Conservation (phyloP, 2,797 vertebrate species). For the Tinamus major region DNA sequence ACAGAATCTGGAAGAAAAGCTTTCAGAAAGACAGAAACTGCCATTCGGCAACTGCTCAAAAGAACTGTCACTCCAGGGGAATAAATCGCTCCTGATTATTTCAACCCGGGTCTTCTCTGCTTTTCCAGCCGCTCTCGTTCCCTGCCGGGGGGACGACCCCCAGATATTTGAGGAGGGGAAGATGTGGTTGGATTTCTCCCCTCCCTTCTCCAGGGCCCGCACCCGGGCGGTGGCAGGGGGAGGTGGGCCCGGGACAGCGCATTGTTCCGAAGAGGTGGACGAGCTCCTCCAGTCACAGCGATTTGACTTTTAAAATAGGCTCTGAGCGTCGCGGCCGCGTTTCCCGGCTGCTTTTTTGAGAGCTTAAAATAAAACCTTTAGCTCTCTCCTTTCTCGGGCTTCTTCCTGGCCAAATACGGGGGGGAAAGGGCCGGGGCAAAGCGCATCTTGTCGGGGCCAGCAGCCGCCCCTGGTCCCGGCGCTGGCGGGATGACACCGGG, state of each 20-base stretch:
- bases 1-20: constrained; percentile 86
- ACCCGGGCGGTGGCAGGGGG: neutral
- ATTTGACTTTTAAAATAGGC: constrained; percentile 64
- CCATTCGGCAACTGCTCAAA: constrained; percentile 85
- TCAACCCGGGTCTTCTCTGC: constrained; percentile 78
- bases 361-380: neutral
- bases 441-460: neutral
- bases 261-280: constrained; percentile 39
- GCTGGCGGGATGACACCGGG: neutral
- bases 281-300: neutral
- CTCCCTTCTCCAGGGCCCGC: neutral
- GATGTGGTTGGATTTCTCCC: neutral
- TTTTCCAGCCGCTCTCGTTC: constrained; percentile 75
- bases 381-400: neutral
- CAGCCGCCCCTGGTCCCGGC: neutral
- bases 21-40: constrained; percentile 86
- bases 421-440: neutral
- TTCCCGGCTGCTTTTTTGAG: neutral
- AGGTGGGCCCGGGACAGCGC: neutral
- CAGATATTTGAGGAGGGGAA: neutral
- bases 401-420: neutral
- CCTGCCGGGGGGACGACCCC: constrained; percentile 53
- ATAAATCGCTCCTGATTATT: constrained; percentile 82
- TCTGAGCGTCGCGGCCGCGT: neutral
- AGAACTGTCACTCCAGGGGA: constrained; percentile 85